phyloP scores from a whole-genome alignment of 2,888 invertebrate species.

The Elgonia sp. region DNA sequence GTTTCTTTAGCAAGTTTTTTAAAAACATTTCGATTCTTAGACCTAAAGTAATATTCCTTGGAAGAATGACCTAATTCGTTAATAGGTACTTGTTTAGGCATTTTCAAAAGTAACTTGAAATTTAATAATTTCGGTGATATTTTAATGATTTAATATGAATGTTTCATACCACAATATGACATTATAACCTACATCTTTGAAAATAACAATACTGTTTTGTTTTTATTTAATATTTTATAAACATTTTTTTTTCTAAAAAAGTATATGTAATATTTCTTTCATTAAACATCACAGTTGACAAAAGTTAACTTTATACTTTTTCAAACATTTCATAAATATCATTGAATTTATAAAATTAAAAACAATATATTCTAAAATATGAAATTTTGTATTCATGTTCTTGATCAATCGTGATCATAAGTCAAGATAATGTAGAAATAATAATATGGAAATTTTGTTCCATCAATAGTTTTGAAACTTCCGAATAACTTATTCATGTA shows the following conservation, averaged over 20 bases:
- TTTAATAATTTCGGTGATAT: neutral
- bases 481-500: conserved; percentile 65
- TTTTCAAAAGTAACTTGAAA: conserved; percentile 74
- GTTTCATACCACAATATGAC: no score
- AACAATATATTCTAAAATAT: no score
- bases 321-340: no score
- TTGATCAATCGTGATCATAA: conserved; percentile 47
- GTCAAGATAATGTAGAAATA: conserved; percentile 52
- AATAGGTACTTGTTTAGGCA: conserved; percentile 82
- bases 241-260: no score
- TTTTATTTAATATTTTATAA: no score
- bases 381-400: conserved; percentile 42
- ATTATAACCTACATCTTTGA: no score
- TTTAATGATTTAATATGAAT: no score
- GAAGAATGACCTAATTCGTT: conserved; percentile 81
- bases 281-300: no score
- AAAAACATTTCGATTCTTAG: conserved; percentile 80
- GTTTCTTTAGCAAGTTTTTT: conserved; percentile 80
- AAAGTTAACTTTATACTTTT: no score
- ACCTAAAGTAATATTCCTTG: conserved; percentile 82
- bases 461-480: conserved; percentile 63
- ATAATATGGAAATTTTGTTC: conserved; percentile 67
- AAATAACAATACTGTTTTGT: no score
- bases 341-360: no score
- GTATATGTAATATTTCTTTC: no score